Evolutionary conservation across 2,888 invertebrate species (phyloP).

Genomic region (Synergus gifuensis): DNA sequence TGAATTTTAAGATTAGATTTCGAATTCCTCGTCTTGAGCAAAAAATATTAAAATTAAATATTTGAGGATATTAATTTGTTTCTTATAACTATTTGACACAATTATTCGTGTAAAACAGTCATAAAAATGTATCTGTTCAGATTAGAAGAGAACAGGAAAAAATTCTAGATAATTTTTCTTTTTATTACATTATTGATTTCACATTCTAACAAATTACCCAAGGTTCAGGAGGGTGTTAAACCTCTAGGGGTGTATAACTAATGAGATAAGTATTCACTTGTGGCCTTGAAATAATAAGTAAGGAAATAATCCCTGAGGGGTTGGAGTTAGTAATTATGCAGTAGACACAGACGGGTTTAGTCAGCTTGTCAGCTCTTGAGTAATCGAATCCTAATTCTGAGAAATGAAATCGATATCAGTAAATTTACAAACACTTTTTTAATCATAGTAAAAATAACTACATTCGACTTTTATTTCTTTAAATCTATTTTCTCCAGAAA

Average conservation of each 20-base stretch:
- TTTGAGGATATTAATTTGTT: not conserved
- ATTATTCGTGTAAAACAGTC: not conserved
- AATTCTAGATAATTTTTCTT: not conserved
- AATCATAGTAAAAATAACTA: not conserved
- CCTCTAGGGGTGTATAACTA: not conserved
- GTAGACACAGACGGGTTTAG: slow-evolving; percentile 5
- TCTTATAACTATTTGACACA: not conserved
- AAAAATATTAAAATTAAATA: no score
- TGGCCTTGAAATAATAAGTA: not conserved
- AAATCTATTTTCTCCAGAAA: not conserved
- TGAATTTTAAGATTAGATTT: no score
- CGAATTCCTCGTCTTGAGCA: no score
- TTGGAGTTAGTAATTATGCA: slow-evolving; percentile 7
- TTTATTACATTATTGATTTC: not conserved
- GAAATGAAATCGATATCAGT: slow-evolving; percentile 17
- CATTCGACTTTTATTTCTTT: not conserved
- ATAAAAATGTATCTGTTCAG: not conserved
- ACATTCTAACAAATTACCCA: not conserved
- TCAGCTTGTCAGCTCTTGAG: not conserved
- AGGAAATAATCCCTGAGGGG: not conserved
- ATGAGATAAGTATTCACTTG: not conserved
- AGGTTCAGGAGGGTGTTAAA: not conserved
- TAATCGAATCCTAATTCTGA: slow-evolving; percentile 3
- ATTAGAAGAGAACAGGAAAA: not conserved
- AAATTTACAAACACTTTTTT: not conserved